Evolutionary conservation across 1,140 invertebrate genomes (phyloP).

Genomic region (Tyrophagus putrescentiae): DNA sequence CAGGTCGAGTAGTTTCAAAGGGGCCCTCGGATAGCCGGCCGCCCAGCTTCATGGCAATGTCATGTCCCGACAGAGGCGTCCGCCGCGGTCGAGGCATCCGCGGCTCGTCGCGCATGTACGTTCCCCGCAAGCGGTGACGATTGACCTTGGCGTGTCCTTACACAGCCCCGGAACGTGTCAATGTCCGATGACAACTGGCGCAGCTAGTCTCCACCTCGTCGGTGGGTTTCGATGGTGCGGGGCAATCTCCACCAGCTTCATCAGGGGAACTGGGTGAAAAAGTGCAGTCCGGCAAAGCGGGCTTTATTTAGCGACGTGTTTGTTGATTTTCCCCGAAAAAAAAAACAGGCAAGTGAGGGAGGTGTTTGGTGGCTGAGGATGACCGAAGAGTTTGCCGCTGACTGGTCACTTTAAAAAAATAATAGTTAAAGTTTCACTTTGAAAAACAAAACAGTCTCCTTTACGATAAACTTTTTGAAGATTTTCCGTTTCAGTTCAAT

Average conservation of each 20-base stretch:
- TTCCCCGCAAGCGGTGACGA: constrained; percentile 64
- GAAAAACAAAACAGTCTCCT: constrained; percentile 19
- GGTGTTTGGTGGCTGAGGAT: constrained; percentile 75
- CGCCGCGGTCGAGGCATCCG: constrained; percentile 56
- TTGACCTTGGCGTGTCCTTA: constrained; percentile 67
- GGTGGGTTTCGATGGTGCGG: constrained; percentile 43
- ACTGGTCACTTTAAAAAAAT: constrained; percentile 28
- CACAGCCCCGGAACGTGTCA: constrained; percentile 64
- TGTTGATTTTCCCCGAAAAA: constrained; percentile 66
- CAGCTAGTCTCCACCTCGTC: constrained; percentile 53
- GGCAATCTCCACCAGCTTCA: constrained; percentile 66
- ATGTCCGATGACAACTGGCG: constrained; percentile 60
- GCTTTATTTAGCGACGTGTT: constrained; percentile 14
- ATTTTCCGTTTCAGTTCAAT: constrained; percentile 59
- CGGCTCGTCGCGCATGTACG: constrained; percentile 57
- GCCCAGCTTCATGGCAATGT: constrained; percentile 67
- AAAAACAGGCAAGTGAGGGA: constrained; percentile 65
- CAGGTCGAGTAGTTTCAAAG: constrained; percentile 62
- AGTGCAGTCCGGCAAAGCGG: constrained; percentile 31
- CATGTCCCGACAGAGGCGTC: constrained; percentile 51
- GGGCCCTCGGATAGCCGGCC: constrained; percentile 68
- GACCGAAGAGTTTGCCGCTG: constrained; percentile 47
- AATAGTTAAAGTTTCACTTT: too few species aligned
- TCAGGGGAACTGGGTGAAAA: constrained; percentile 80
- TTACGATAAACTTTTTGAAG: constrained; percentile 42